phyloP scores from a whole-genome alignment of 2,888 invertebrate genomes.

The Pecten maximus region DNA sequence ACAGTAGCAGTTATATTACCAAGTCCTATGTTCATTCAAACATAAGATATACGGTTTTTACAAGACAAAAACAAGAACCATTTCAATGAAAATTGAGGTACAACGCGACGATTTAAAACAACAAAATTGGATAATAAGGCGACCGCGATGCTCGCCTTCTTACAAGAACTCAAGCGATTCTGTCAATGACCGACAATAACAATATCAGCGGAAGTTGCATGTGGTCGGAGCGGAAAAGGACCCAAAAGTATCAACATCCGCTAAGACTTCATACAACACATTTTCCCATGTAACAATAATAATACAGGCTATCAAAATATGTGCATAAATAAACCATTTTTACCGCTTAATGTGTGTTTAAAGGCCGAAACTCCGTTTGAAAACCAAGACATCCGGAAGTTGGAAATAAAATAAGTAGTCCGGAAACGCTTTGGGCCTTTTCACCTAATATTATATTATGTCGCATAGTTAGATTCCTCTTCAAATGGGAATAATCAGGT shows the following conservation, averaged over 20 bases:
- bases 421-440: not conserved
- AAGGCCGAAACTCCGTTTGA: not conserved
- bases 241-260: not conserved
- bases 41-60: too few relatives aligned
- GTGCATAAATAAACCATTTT: not conserved
- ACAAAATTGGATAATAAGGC: too few relatives aligned
- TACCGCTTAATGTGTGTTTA: not conserved
- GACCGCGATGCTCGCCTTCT: too few relatives aligned
- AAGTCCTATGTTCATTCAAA: too few relatives aligned
- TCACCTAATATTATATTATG: not conserved
- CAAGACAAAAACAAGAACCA: too few relatives aligned
- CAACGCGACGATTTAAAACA: too few relatives aligned
- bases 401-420: not conserved
- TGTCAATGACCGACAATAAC: not conserved
- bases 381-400: not conserved
- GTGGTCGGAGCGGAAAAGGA: slow-evolving; percentile 63
- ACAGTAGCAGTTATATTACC: too few relatives aligned
- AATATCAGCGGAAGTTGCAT: slow-evolving; percentile 65
- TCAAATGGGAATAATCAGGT: too few relatives aligned
- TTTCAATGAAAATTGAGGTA: too few relatives aligned
- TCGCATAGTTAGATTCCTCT: not conserved
- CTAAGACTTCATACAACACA: not conserved
- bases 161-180: too few relatives aligned
- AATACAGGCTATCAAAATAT: not conserved
- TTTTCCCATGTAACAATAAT: not conserved